A percentile compares a stretch with the other conserved stretches of the same genome.
Evolutionary conservation across 2,113 vertebrate species (phyloP).

Genomic region (Triplophysa dalaica): DNA sequence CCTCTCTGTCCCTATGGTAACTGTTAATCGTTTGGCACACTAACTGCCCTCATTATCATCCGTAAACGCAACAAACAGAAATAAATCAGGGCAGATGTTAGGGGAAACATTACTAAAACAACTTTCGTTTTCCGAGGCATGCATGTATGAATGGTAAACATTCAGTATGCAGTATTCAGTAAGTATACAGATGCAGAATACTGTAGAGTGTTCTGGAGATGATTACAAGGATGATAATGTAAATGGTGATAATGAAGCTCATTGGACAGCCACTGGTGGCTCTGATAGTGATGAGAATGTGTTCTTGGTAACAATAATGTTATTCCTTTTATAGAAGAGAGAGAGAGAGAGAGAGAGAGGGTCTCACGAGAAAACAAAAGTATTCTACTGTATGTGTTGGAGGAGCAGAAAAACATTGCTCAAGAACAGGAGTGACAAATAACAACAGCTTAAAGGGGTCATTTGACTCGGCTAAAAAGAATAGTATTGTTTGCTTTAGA

Average conservation of each 20-base stretch:
- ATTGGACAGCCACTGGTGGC: constrained; percentile 44
- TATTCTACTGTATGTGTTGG: background rate
- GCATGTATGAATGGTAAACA: background rate
- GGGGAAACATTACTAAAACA: constrained; percentile 50
- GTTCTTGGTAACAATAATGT: background rate
- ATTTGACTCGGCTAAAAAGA: too few relatives aligned
- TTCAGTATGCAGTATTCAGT: too few relatives aligned
- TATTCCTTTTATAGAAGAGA: background rate
- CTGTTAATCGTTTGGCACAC: constrained; percentile 62
- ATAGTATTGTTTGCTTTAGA: too few relatives aligned
- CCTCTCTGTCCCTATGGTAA: constrained; percentile 68
- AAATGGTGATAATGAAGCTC: constrained; percentile 42
- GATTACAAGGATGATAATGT: constrained; percentile 39
- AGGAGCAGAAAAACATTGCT: background rate
- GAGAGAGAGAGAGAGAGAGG: too few relatives aligned
- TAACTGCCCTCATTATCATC: constrained; percentile 69
- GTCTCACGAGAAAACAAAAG: background rate
- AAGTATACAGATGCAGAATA: constrained; percentile 52
- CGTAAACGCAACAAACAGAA: constrained; percentile 65
- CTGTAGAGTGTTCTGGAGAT: constrained; percentile 38
- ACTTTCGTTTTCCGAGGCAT: constrained; percentile 43
- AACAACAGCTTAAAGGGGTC: background rate
- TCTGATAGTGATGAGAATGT: constrained; percentile 21
- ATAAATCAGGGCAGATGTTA: constrained; percentile 68
- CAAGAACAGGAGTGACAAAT: background rate